Conservation (phyloP, 2,888 invertebrate species). For the Norana najaformis region DNA sequence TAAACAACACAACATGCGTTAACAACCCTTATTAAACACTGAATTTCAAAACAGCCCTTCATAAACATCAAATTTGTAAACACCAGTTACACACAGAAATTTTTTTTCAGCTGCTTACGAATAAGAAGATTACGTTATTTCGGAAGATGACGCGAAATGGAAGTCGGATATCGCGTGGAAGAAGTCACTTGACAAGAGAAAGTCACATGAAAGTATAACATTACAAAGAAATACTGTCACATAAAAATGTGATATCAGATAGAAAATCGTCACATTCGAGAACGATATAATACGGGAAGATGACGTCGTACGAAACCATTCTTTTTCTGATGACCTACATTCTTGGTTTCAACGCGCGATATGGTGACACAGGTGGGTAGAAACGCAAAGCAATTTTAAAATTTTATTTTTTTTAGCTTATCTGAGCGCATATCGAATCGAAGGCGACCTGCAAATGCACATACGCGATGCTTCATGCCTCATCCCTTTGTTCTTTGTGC, state of each 20-base stretch:
- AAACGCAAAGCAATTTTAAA: background rate
- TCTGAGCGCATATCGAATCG: background rate
- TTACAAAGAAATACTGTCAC: background rate
- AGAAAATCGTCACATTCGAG: no score
- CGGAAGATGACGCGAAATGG: background rate
- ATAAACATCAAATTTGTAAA: background rate
- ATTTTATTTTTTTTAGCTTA: background rate
- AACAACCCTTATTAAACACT: background rate
- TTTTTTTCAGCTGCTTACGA: background rate
- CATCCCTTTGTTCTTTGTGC: background rate
- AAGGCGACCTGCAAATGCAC: background rate
- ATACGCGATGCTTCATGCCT: background rate
- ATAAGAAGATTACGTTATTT: no score
- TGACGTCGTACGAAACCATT: constrained; percentile 13
- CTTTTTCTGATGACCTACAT: background rate
- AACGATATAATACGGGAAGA: background rate
- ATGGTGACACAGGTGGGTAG: background rate
- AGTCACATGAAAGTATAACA: background rate
- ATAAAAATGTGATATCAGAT: background rate
- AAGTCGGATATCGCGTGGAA: background rate
- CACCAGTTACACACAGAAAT: no score
- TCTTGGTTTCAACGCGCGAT: background rate
- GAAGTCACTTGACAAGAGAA: background rate
- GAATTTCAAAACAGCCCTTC: background rate
- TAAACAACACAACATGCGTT: background rate